Evolutionary conservation across 1,140 invertebrate genomes (phyloP).

Genomic region (Macrotrachela quadricornifera): DNA sequence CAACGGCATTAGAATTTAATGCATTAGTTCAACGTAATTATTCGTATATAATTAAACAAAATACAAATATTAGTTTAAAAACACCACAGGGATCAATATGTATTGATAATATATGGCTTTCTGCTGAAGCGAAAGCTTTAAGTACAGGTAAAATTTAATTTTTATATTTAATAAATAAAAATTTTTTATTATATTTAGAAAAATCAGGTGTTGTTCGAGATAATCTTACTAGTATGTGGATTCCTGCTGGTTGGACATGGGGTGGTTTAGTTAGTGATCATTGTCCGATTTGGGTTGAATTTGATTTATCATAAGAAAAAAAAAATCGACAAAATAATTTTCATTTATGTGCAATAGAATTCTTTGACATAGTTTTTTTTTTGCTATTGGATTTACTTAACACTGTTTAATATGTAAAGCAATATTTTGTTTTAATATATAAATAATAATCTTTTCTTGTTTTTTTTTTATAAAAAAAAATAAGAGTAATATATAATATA

Average conservation of each 20-base stretch:
- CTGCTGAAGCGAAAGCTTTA: constrained; percentile 16
- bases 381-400: too few relatives aligned
- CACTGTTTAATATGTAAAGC: too few relatives aligned
- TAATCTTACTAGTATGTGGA: constrained; percentile 50
- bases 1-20: constrained; percentile 22
- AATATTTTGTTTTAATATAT: too few relatives aligned
- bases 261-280: constrained; percentile 48
- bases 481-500: too few relatives aligned
- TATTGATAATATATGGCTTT: constrained; percentile 30
- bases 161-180: too few relatives aligned
- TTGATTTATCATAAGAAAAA: constrained; percentile 12
- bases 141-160: constrained; percentile 19
- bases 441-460: too few relatives aligned
- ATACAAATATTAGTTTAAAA: constrained; percentile 17
- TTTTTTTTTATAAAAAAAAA: too few relatives aligned
- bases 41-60: constrained; percentile 17
- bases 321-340: neutral
- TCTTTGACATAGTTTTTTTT: too few relatives aligned
- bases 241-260: constrained; percentile 56
- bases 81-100: constrained; percentile 15
- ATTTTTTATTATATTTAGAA: constrained; percentile 24
- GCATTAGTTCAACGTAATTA: constrained; percentile 16
- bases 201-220: constrained; percentile 40
- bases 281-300: constrained; percentile 45
- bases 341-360: too few relatives aligned